phyloP scores from a whole-genome alignment of 1,140 invertebrate species.

The Maniola jurtina region DNA sequence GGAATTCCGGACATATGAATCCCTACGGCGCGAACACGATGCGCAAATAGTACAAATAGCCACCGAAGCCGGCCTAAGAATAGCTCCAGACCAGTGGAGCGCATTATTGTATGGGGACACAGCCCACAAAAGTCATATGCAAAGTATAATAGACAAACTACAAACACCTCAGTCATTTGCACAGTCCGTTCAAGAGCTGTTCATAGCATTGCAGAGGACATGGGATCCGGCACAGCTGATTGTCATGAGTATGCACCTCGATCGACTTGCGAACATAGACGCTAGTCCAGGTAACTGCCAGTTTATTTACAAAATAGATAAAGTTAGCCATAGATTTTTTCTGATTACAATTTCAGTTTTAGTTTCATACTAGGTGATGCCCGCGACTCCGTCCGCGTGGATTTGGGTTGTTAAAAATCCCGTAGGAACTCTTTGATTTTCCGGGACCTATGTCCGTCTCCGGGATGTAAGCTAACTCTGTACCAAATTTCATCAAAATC shows the following conservation, averaged over 20 bases:
- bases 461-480: too few relatives aligned
- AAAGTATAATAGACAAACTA: slow-evolving; percentile 96
- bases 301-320: too few relatives aligned
- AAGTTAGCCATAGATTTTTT: too few relatives aligned
- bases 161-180: slow-evolving; percentile 95
- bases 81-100: slow-evolving; percentile 99
- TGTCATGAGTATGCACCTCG: slow-evolving; percentile 87
- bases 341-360: too few relatives aligned
- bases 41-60: slow-evolving; percentile 99
- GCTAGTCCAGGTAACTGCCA: slow-evolving; percentile 83
- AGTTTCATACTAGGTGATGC: too few relatives aligned
- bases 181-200: slow-evolving; percentile 94
- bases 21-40: slow-evolving; percentile 96
- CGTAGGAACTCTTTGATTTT: too few relatives aligned
- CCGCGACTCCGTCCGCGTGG: too few relatives aligned
- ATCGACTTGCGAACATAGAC: slow-evolving; percentile 93
- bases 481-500: too few relatives aligned
- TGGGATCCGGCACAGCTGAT: slow-evolving; percentile 92
- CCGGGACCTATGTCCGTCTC: too few relatives aligned
- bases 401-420: too few relatives aligned
- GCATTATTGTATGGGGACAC: slow-evolving; percentile 97
- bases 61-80: slow-evolving; percentile 96
- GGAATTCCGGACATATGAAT: slow-evolving; percentile 97
- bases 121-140: slow-evolving; percentile 98
- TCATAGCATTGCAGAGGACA: slow-evolving; percentile 94